Evolutionary conservation across 2,797 vertebrate genomes (phyloP).

Genomic region (Chelon auratus): DNA sequence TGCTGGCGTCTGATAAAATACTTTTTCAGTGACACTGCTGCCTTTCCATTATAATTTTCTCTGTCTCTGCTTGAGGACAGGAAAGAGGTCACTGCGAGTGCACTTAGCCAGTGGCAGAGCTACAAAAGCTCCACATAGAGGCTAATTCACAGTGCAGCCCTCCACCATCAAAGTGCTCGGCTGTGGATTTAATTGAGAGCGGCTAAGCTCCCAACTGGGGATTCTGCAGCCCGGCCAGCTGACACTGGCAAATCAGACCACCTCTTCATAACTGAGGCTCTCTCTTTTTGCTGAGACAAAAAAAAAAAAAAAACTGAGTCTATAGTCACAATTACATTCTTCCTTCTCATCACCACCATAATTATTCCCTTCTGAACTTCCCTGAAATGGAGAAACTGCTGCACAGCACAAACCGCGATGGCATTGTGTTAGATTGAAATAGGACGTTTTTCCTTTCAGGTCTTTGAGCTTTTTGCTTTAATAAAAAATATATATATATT

Average conservation of each 20-base stretch:
- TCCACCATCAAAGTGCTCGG: constrained; percentile 72
- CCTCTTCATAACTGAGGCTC: constrained; percentile 61
- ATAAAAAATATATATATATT: too few relatives aligned
- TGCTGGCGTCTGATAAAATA: constrained; percentile 34
- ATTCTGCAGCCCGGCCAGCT: constrained; percentile 61
- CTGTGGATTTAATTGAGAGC: constrained; percentile 79
- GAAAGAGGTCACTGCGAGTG: constrained; percentile 70
- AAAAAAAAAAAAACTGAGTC: constrained; percentile 39
- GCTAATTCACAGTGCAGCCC: constrained; percentile 71
- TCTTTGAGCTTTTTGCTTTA: too few relatives aligned
- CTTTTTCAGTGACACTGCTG: constrained; percentile 33
- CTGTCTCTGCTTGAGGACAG: constrained; percentile 59
- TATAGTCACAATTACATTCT: constrained; percentile 54
- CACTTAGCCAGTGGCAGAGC: constrained; percentile 69
- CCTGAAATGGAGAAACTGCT: constrained; percentile 23
- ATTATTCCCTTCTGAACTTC: constrained; percentile 54
- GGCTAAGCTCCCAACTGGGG: constrained; percentile 74
- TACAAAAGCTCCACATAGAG: constrained; percentile 68
- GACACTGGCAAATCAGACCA: constrained; percentile 70
- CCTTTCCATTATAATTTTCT: constrained; percentile 59
- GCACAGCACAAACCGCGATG: constrained; percentile 12
- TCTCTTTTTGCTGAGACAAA: constrained; percentile 66
- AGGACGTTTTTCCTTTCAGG: not conserved
- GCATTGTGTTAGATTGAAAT: not conserved
- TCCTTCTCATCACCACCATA: constrained; percentile 43